phyloP scores from a whole-genome alignment of 1,140 invertebrate species.

The Leptopilina clavipes region DNA sequence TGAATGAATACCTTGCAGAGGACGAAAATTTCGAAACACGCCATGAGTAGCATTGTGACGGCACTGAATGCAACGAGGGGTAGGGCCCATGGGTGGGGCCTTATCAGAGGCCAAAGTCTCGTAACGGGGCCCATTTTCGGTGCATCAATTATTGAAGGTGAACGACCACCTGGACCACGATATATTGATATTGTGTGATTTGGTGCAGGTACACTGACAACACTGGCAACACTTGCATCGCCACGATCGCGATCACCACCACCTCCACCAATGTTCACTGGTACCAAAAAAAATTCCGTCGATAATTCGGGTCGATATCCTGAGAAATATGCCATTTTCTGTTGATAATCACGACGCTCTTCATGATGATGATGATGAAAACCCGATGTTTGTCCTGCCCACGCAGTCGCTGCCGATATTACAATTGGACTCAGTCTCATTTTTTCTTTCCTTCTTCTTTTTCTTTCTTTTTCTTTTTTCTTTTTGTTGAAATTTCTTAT shows the following conservation, averaged over 20 bases:
- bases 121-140: slow-evolving; percentile 51
- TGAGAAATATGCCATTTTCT: slow-evolving; percentile 40
- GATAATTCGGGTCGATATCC: slow-evolving; percentile 77
- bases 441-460: neutral
- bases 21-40: slow-evolving; percentile 91
- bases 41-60: slow-evolving; percentile 86
- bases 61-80: slow-evolving; percentile 87
- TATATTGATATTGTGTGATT: slow-evolving; percentile 65
- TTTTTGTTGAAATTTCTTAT: no score
- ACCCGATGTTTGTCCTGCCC: slow-evolving; percentile 43
- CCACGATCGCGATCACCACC: slow-evolving; percentile 54
- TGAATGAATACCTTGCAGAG: slow-evolving; percentile 85
- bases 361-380: slow-evolving; percentile 30
- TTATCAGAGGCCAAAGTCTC: slow-evolving; percentile 70
- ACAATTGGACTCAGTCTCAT: slow-evolving; percentile 71
- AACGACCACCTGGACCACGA: slow-evolving; percentile 44
- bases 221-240: slow-evolving; percentile 66
- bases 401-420: slow-evolving; percentile 62
- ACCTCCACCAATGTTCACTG: slow-evolving; percentile 61
- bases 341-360: slow-evolving; percentile 8
- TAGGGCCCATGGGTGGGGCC: slow-evolving; percentile 89
- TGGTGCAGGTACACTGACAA: slow-evolving; percentile 67
- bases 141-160: slow-evolving; percentile 38
- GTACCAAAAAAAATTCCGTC: slow-evolving; percentile 85
- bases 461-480: neutral